Base-by-base conservation (phyloP, 1,140 invertebrate species). In the Mactra quadrangularis region DNA sequence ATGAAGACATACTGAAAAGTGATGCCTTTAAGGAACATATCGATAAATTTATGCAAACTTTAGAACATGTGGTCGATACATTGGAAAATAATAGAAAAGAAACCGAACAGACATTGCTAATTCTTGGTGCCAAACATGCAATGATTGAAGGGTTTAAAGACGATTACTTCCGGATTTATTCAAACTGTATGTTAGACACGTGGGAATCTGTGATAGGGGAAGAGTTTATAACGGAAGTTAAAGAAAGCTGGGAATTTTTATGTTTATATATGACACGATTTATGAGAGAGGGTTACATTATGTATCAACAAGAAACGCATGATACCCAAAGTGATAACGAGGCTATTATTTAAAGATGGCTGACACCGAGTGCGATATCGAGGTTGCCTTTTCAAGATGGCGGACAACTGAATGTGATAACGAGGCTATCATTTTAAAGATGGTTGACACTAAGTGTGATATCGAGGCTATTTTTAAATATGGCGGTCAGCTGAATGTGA, bases 151-250 rank as follows among this genome's bases (percentile, higher is more conserved):
- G 84, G 2, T 89, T 86, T 71, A 72, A 88, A 50, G 70, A 76
- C n/a, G 84, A 87, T 27, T 89, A 88, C 77, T 89, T 89, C 62
- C 31, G 68, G 9, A 71, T 87, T 50, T 89, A 83, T 82, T 81
- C 72, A 68, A 89, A 87, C 62, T 86, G 87, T 57, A 66, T 89
- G 78, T 38, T 89, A 57, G 84, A 88, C 38, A 86, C 84, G 1
- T 89, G 88, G 88, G 88, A 89, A 72, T 64, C 53, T 15, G 82
- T 86, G 25, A 85, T 89, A 17, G 85, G 88, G 0, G 87, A 89
- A 41, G 87, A 88, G 68, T 89, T 87, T 52, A 88, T 86, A 41
- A n/a, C 52, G 45, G 88, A 89, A 62, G 86, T 89, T 7, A 62
- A 82, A 33, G 88, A 89, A 31, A 62, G 77, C 78, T 89, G 88